Percentiles rank a stretch among this genome's conserved stretches.
Conservation (phyloP, 2,797 vertebrate species). For the Danio jaintianensis region DNA sequence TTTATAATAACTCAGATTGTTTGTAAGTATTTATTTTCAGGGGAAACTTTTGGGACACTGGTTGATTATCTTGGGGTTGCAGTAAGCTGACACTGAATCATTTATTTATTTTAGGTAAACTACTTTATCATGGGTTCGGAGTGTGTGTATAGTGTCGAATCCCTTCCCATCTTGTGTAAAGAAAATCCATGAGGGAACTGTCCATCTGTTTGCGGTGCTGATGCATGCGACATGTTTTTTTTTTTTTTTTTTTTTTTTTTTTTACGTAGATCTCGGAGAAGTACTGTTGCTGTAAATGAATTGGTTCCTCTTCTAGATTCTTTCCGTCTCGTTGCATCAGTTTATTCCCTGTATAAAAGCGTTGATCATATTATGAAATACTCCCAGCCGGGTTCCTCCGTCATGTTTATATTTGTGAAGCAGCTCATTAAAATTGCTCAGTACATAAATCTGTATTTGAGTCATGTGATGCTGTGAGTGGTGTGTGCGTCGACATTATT, state of each 20-base stretch:
- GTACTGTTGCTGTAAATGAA: conserved; percentile 28
- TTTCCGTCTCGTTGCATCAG: neutral
- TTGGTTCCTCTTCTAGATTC: conserved; percentile 2
- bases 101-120: conserved; percentile 46
- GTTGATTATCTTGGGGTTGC: conserved; percentile 34
- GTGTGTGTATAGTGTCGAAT: conserved; percentile 20
- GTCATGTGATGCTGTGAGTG: neutral
- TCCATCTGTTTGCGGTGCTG: conserved; percentile 27
- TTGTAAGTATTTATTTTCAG: conserved; percentile 52
- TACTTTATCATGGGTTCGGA: conserved; percentile 30
- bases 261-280: conserved; percentile 14
- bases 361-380: conserved; percentile 31
- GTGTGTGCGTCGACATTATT: neutral
- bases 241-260: too few relatives aligned
- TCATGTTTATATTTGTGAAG: conserved; percentile 73
- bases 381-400: conserved; percentile 41
- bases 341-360: neutral
- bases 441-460: conserved; percentile 62
- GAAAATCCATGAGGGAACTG: conserved; percentile 36
- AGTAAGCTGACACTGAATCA: conserved; percentile 7
- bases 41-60: conserved; percentile 45
- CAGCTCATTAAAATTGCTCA: conserved; percentile 78
- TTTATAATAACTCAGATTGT: conserved; percentile 15
- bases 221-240: conserved; percentile 45
- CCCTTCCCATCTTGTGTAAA: neutral